A percentile compares a stretch with the other conserved stretches of the same genome.
Evolutionary conservation across 2,113 vertebrate genomes (phyloP).

Genomic region (Oryzias woworae): DNA sequence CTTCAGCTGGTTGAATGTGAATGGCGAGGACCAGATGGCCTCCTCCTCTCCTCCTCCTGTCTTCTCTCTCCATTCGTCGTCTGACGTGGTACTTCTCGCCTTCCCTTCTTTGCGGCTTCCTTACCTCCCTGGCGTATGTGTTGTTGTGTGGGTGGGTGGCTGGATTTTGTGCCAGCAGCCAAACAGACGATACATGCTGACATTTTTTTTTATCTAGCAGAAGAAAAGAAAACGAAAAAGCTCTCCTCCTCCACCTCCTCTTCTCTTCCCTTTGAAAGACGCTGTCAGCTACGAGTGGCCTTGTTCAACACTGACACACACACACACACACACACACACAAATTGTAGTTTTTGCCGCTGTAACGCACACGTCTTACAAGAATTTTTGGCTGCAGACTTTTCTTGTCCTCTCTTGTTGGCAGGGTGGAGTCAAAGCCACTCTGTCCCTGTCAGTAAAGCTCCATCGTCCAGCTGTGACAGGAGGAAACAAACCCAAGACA

Average conservation of each 20-base stretch:
- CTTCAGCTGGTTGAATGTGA: constrained; percentile 39
- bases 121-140: constrained; percentile 51
- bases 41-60: constrained; percentile 35
- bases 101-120: constrained; percentile 56
- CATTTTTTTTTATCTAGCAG: constrained; percentile 57
- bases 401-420: constrained; percentile 30
- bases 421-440: constrained; percentile 44
- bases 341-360: constrained; percentile 4
- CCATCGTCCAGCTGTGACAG: constrained; percentile 36
- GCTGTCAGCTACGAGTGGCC: constrained; percentile 63
- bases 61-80: constrained; percentile 33
- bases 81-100: constrained; percentile 54
- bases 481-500: constrained; percentile 51
- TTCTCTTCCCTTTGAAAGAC: constrained; percentile 47
- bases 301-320: constrained; percentile 31
- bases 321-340: constrained; percentile 7
- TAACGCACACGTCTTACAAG: constrained; percentile 19
- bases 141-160: constrained; percentile 51
- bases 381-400: constrained; percentile 11
- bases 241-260: constrained; percentile 21
- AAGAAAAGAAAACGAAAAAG: constrained; percentile 38
- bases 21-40: constrained; percentile 67
- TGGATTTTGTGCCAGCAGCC: constrained; percentile 61
- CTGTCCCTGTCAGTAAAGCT: constrained; percentile 44
- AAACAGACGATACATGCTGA: constrained; percentile 67